Evolutionary conservation across 2,797 vertebrate genomes (phyloP), one percentile per base, ranked within the genome.

Genomic region (Spea hammondii): DNA sequence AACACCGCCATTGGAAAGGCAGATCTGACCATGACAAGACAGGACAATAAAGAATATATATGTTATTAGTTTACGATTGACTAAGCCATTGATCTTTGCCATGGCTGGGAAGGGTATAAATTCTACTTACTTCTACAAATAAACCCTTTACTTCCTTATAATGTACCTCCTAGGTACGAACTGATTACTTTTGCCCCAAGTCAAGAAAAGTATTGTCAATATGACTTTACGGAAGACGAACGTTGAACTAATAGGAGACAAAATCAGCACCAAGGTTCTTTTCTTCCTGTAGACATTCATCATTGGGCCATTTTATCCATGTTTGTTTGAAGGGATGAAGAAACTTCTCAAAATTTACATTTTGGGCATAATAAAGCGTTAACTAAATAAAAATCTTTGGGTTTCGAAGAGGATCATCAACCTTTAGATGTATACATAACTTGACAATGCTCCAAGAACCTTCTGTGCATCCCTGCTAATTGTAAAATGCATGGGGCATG

Each of bases 11-110:
- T 51, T 6, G n/a, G 47, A 13, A 64, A 65, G 55, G 5, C 69
- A 57, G 70, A 47, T 12, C 10, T 44, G 48, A 48, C 69, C 55
- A 44, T 77, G 70, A 67, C 69, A 60, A 6, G 46, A n/a, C 68
- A 62, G 68, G 46, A 9, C 62, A 68, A 72, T 53, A 72, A 62
- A 81, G 65, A 72, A 81, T 62, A 81, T 62, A 59, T 60, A 72
- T 53, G 60, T 80, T 68, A 76, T 80, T 76, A 60, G 55, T 66
- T 81, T 81, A 77, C 64, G n/a, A 77, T 67, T 72, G 74, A 81
- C 13, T 68, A 10, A 10, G 6, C n/a, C 62, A 81, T 72, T 62
- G 74, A 77, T 77, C 69, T 54, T 48, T 9, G 68, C 17, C 60
- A 17, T 51, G n/a, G 60, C 13, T 51, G 44, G 46, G 9, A 72